phyloP scores from a whole-genome alignment of 2,888 invertebrate genomes.

The Rotaria magnacalcarata region DNA sequence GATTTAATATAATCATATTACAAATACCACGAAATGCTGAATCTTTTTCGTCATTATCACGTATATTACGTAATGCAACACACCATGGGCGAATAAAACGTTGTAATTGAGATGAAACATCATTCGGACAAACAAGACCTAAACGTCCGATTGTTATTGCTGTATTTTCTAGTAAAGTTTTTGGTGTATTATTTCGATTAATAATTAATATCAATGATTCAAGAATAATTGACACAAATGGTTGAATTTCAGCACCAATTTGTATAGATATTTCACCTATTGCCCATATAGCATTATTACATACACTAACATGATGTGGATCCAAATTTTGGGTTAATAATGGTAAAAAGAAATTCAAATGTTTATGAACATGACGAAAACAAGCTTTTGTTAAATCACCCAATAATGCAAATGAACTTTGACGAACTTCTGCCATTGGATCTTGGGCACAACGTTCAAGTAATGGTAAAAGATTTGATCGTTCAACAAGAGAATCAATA shows the following conservation, averaged over 20 bases:
- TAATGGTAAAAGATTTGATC: constrained; percentile 6
- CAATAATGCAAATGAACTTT: constrained; percentile 91
- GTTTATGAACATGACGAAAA: constrained; percentile 86
- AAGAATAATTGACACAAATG: constrained; percentile 82
- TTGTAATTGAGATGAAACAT: constrained; percentile 98
- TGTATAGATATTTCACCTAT: constrained; percentile 78
- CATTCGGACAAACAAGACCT: constrained; percentile 99
- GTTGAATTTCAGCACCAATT: constrained; percentile 74
- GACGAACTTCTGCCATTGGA: constrained; percentile 76
- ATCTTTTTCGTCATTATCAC: constrained; percentile 99
- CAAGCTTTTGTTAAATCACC: constrained; percentile 97
- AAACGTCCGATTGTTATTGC: constrained; percentile 65
- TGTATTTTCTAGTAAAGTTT: constrained; percentile 98
- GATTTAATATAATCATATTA: constrained; percentile 96
- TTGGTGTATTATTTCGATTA: constrained; percentile 89
- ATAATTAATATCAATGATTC: constrained; percentile 87
- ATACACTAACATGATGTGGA: constrained; percentile 84
- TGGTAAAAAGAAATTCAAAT: constrained; percentile 76
- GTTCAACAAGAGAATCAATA: constrained; percentile 23
- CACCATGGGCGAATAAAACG: constrained; percentile 99
- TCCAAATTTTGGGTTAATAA: constrained; percentile 91
- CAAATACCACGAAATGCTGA: constrained; percentile 98
- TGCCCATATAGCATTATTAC: constrained; percentile 97
- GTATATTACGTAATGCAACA: constrained; percentile 87
- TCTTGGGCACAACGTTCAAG: constrained; percentile 35